Conservation (phyloP, 2,888 invertebrate species). For the Papilio demoleus region DNA sequence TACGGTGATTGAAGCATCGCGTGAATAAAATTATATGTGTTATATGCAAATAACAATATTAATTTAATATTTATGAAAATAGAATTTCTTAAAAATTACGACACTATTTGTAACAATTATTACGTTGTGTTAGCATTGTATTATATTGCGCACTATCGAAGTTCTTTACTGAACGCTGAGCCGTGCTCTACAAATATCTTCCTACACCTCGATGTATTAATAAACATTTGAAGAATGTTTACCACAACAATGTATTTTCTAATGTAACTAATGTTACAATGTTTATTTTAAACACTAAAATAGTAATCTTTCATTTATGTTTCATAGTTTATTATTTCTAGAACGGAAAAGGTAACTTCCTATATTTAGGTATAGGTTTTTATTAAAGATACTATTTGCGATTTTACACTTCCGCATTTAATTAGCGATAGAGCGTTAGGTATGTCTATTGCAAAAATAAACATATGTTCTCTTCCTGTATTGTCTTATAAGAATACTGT, state of each 20-base stretch:
- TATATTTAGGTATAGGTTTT: conserved; percentile 1
- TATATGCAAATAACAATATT: background rate
- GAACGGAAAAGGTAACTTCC: conserved; percentile 14
- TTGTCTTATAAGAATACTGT: conserved; percentile 4
- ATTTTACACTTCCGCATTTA: conserved; percentile 16
- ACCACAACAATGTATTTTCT: conserved; percentile 1
- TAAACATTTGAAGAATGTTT: conserved; percentile 27
- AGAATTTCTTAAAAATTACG: background rate
- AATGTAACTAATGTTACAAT: background rate
- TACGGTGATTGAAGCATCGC: background rate
- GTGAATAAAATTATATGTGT: background rate
- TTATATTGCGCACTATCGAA: conserved; percentile 2
- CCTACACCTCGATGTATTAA: conserved; percentile 9
- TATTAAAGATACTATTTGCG: background rate
- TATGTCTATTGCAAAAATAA: conserved; percentile 14
- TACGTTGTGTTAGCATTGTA: background rate
- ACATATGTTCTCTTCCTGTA: conserved; percentile 11
- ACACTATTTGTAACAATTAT: background rate
- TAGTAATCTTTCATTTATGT: background rate
- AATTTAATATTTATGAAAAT: background rate
- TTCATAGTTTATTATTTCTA: background rate
- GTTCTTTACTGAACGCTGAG: background rate
- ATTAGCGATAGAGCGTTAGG: background rate
- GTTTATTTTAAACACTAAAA: conserved; percentile 6
- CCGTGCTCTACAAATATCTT: conserved; percentile 7